phyloP scores from a whole-genome alignment of 2,113 vertebrate species.

The Callopanchax toddi region DNA sequence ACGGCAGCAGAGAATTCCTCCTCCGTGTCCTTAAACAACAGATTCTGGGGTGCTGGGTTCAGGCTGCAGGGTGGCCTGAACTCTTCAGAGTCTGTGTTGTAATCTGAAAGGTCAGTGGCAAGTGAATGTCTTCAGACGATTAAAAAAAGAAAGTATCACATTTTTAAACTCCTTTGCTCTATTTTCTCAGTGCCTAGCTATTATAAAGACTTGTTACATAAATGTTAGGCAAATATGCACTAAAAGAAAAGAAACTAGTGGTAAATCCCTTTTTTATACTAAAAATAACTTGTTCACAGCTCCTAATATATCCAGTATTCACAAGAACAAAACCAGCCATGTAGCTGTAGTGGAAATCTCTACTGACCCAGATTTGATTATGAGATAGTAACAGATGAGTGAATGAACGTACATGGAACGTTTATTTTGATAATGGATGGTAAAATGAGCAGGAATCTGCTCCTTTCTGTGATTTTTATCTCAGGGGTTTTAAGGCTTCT shows the following conservation, averaged over 20 bases:
- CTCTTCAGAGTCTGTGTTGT: conserved; percentile 16
- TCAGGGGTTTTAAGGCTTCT: conserved; percentile 12
- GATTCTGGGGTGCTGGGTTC: conserved; percentile 42
- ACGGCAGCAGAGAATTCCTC: conserved; percentile 28
- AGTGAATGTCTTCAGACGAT: background rate
- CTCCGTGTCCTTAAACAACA: conserved; percentile 10
- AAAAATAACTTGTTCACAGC: conserved; percentile 55
- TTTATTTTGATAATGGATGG: conserved; percentile 68
- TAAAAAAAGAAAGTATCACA: background rate
- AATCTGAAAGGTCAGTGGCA: conserved; percentile 46
- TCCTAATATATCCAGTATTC: conserved; percentile 66
- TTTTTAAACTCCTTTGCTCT: background rate
- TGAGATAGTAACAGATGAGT: conserved; percentile 45
- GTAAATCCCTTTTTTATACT: conserved; percentile 58
- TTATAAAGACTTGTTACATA: conserved; percentile 30
- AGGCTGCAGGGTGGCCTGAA: conserved; percentile 27
- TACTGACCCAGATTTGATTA: conserved; percentile 58
- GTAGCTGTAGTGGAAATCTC: conserved; percentile 62
- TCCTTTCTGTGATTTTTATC: conserved; percentile 36
- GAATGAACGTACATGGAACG: conserved; percentile 39
- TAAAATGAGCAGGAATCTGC: conserved; percentile 46
- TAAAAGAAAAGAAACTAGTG: conserved; percentile 7
- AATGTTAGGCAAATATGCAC: conserved; percentile 26
- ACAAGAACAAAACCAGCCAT: conserved; percentile 53
- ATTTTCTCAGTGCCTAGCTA: too few relatives aligned